Base-by-base conservation (phyloP, 2,113 vertebrate species). In the Cromileptes altivelis region DNA sequence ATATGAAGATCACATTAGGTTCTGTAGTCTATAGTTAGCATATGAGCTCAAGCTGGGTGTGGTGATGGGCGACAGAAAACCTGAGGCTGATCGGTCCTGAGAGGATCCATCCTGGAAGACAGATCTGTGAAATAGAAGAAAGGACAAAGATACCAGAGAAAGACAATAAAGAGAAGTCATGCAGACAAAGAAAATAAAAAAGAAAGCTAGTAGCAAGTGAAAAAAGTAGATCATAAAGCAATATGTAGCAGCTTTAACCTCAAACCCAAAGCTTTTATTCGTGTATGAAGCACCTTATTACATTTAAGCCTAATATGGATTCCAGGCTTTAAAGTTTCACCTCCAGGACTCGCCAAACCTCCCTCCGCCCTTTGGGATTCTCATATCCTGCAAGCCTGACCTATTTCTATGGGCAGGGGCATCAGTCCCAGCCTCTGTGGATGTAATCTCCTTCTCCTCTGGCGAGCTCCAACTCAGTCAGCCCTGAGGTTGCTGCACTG, bases 31-130 rank as follows among this genome's bases (percentile, higher is more conserved):
- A 82, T 68, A 89, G 80, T 67, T 74, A 56, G 69, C 45, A 18
- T 49, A 75, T 82, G 87, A 88, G 77, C 78, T 89, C 74, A 83
- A 10, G 57, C 27, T 62, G 91, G 85, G 86, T 64, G 85, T 85
- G 90, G 80, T 74, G 55, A 78, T 69, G n/a, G 64, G 69, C 49
- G 40, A 84, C 78, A 81, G 84, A 74, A 4, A 88, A 68, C 70
- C 81, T 45, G 68, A 76, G 79, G 74, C 55, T 10, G 40, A 65
- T 55, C 1, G 4, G 53, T 18, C 33, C 64, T 77, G 42, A 7
- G 62, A 68, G 69, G 49, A 85, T 74, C 8, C 6, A 53, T 72
- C 53, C 27, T 47, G 63, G 62, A 81, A 60, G 27, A 33, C 7
- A 50, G 56, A 70, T 40, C 25, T 23, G 15, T 18, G 30, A 50